phyloP scores from a whole-genome alignment of 2,888 invertebrate species.

The Apomyelois bistriatella region DNA sequence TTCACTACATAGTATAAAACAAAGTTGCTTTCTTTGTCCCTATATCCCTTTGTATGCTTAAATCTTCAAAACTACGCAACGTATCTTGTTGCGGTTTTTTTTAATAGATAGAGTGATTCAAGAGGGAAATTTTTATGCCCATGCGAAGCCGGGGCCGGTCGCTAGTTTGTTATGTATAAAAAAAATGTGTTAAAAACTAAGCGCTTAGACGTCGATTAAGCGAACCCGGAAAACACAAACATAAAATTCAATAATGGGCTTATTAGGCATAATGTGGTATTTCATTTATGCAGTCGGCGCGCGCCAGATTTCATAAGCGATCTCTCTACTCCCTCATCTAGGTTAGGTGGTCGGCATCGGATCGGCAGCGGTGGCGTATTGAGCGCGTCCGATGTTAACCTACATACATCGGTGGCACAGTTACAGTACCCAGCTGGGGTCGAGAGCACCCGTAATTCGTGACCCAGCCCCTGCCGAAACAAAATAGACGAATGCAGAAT shows the following conservation, averaged over 20 bases:
- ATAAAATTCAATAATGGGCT: constrained; percentile 35
- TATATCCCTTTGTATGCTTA: no score
- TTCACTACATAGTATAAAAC: no score
- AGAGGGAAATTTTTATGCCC: no score
- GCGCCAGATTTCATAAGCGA: constrained; percentile 79
- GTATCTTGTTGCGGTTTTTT: no score
- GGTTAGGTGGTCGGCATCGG: constrained; percentile 77
- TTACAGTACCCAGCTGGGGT: constrained; percentile 61
- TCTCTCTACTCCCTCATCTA: constrained; percentile 79
- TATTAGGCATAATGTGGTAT: constrained; percentile 44
- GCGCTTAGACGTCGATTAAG: no score
- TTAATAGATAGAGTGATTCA: no score
- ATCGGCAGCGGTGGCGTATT: constrained; percentile 66
- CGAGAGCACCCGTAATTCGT: constrained; percentile 69
- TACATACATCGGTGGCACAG: constrained; percentile 70
- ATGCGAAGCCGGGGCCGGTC: no score
- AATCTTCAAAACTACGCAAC: no score
- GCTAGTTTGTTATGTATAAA: no score
- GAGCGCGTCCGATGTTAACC: constrained; percentile 78
- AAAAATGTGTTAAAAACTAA: no score
- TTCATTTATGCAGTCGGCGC: constrained; percentile 69
- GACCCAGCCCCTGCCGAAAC: constrained; percentile 46
- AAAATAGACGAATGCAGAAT: background rate
- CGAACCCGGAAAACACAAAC: constrained; percentile 6
- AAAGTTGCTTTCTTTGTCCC: no score